Conservation (phyloP, 1,140 invertebrate species). For the Pemphigus obesinymphae region DNA sequence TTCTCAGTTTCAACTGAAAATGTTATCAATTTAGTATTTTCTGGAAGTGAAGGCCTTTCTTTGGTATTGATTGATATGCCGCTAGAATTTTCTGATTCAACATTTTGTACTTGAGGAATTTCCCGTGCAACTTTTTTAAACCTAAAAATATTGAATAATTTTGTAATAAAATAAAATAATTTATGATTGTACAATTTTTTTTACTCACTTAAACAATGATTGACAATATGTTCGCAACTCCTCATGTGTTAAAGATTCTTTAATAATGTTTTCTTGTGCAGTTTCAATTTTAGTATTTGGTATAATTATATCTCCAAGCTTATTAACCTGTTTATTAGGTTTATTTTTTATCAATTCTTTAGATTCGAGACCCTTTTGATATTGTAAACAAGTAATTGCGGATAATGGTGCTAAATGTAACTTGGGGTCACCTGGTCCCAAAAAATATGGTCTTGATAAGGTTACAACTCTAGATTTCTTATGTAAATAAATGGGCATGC, state of each 20-base stretch:
- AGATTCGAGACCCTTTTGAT: conserved; percentile 68
- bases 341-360: conserved; percentile 6
- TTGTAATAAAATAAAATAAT: background rate
- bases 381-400: conserved; percentile 91
- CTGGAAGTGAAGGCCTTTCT: conserved; percentile 73
- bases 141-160: background rate
- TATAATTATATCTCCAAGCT: conserved; percentile 50
- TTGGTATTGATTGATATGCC: conserved; percentile 66
- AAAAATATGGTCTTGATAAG: conserved; percentile 85
- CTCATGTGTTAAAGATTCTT: conserved; percentile 70
- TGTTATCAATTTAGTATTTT: conserved; percentile 83
- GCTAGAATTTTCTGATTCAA: background rate
- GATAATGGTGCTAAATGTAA: conserved; percentile 91
- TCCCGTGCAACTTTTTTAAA: conserved; percentile 69
- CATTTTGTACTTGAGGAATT: conserved; percentile 68
- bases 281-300: conserved; percentile 74
- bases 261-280: conserved; percentile 73
- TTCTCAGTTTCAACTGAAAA: conserved; percentile 56
- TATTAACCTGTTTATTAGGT: background rate
- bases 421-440: conserved; percentile 85
- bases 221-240: conserved; percentile 80
- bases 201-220: conserved; percentile 67
- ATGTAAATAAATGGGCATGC: conserved; percentile 90
- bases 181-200: too few species aligned
- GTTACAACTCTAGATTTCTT: conserved; percentile 79